Evolutionary conservation across 2,888 invertebrate species (phyloP).

Genomic region (Ferrisia virgata): DNA sequence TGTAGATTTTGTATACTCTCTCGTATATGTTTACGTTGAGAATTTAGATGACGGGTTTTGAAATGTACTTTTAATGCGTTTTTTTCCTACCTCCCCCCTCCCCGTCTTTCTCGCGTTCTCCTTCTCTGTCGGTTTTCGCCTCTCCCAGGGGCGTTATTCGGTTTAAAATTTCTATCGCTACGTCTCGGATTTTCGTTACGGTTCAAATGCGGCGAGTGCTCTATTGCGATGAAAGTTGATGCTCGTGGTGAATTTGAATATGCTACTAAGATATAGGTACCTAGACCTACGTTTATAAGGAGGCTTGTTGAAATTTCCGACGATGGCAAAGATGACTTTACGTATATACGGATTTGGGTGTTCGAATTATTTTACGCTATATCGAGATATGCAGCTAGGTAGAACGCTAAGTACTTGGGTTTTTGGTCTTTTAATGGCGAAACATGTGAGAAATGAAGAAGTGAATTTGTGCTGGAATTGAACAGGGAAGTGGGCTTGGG

Average conservation of each 20-base stretch:
- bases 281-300: not conserved
- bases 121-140: not conserved
- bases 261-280: too few relatives aligned
- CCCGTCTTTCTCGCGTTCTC: not conserved
- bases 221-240: not conserved
- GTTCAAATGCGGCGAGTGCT: not conserved
- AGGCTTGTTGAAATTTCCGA: not conserved
- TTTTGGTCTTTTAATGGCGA: too few relatives aligned
- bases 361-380: not conserved
- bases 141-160: conserved; percentile 8
- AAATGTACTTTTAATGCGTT: not conserved
- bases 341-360: not conserved
- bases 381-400: too few relatives aligned
- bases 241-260: not conserved
- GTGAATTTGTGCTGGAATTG: too few relatives aligned
- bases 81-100: not conserved
- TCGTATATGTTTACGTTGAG: not conserved
- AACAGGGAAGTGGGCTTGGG: too few relatives aligned
- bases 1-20: not conserved
- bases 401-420: too few relatives aligned
- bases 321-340: not conserved
- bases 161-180: not conserved
- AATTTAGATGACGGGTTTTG: not conserved
- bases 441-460: too few relatives aligned
- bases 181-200: conserved; percentile 3